Conservation (phyloP, 2,797 vertebrate species). For the Onychomys leucogaster region DNA sequence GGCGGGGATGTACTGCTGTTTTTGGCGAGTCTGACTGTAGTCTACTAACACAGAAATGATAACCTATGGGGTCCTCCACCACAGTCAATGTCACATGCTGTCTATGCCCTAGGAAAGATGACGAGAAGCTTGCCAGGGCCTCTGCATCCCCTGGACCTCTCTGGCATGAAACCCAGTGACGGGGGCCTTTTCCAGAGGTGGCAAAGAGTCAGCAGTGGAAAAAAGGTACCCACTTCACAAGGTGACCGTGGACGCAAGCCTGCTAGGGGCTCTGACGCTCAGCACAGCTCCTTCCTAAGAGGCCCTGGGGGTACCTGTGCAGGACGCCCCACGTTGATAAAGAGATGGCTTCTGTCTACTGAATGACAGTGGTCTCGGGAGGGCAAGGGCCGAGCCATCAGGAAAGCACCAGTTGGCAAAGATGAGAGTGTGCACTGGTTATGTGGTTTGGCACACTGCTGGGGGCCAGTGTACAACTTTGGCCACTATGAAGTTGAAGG, state of each 20-base stretch:
- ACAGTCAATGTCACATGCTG: fast-evolving
- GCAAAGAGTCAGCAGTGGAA: fast-evolving
- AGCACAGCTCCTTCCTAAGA: not conserved
- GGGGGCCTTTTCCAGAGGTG: not conserved
- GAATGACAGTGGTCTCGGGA: not conserved
- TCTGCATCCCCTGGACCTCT: not conserved
- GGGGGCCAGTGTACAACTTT: not conserved
- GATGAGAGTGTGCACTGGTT: fast-evolving
- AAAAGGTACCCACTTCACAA: not conserved
- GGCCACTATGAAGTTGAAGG: no score
- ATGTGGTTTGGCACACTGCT: no score
- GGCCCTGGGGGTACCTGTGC: no score
- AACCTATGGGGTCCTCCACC: fast-evolving
- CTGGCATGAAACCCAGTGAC: not conserved
- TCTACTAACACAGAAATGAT: fast-evolving
- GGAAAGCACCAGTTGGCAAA: not conserved
- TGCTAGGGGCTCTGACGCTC: not conserved
- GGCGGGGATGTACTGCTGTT: fast-evolving
- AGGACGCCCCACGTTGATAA: not conserved
- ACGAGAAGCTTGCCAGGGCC: no score
- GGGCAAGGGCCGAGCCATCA: not conserved
- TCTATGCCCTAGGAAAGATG: not conserved
- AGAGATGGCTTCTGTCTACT: fast-evolving
- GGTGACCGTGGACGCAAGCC: not conserved
- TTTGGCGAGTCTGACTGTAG: fast-evolving